A percentile compares a stretch with the other conserved stretches of the same genome.
These are phyloP conservation scores for Omphaloscelis lunosa DNA, from an alignment of 2,888 invertebrate species.

Conservation along the genomic window DNA sequence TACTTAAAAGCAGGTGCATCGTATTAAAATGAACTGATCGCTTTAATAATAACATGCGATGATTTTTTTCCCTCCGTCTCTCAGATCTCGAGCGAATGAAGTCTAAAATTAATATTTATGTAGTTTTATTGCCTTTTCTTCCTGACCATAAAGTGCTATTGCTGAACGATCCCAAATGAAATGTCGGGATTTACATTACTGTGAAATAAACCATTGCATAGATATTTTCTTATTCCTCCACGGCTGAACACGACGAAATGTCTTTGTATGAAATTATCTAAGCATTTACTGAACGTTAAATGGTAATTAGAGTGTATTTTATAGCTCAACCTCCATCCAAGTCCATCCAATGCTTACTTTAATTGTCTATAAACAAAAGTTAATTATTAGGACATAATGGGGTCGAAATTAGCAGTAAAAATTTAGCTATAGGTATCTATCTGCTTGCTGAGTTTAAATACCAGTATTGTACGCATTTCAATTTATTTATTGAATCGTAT, in stretches of 20 bases:
- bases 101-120: constrained; percentile 77
- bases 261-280: constrained; percentile 63
- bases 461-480: constrained; percentile 11
- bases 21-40: constrained; percentile 62
- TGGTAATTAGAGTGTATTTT: constrained; percentile 62
- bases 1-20: constrained; percentile 60
- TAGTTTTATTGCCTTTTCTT: constrained; percentile 81
- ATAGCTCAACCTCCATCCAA: constrained; percentile 59
- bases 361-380: constrained; percentile 64
- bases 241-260: constrained; percentile 40
- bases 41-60: constrained; percentile 67
- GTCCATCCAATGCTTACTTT: constrained; percentile 58
- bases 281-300: constrained; percentile 60
- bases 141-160: constrained; percentile 78
- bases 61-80: constrained; percentile 67
- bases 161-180: constrained; percentile 73
- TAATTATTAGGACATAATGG: constrained; percentile 55
- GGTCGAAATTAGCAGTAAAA: constrained; percentile 51
- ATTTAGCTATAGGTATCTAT: neutral
- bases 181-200: constrained; percentile 70
- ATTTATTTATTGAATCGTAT: neutral
- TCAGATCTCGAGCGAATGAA: constrained; percentile 76
- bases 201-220: constrained; percentile 64
- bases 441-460: constrained; percentile 5
- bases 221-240: constrained; percentile 42